Conservation (phyloP, 2,888 invertebrate species). For the Eurytoma adleriae region DNA sequence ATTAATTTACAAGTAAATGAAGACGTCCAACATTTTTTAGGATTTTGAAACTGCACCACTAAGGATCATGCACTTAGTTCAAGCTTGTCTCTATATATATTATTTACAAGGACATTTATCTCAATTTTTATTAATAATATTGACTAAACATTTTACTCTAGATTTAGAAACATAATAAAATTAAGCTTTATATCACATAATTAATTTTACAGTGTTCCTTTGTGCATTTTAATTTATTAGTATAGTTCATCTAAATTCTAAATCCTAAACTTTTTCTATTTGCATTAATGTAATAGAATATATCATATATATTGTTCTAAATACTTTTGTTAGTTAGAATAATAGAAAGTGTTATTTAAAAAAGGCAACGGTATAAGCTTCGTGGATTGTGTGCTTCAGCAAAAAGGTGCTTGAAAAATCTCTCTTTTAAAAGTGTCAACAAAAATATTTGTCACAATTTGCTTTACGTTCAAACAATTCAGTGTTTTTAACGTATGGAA, state of each 20-base stretch:
- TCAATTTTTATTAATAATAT: neutral
- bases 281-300: neutral
- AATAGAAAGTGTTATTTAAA: slow-evolving; percentile 25
- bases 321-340: neutral
- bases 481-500: neutral
- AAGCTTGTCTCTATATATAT: slow-evolving; percentile 17
- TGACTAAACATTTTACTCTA: slow-evolving; percentile 14
- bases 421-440: neutral
- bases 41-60: slow-evolving; percentile 15
- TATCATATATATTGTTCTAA: no score
- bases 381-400: slow-evolving; percentile 36
- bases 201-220: slow-evolving; percentile 15
- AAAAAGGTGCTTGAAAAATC: slow-evolving; percentile 53
- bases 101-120: slow-evolving; percentile 27
- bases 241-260: slow-evolving; percentile 2
- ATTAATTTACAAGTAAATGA: no score
- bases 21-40: slow-evolving; percentile 13
- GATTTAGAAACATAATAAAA: neutral
- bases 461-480: neutral
- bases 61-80: slow-evolving; percentile 34
- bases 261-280: neutral
- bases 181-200: neutral
- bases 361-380: slow-evolving; percentile 41
- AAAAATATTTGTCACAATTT: slow-evolving; percentile 7
- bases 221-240: slow-evolving; percentile 7